A percentile compares a stretch with the other conserved stretches of the same genome.
phyloP scores from a whole-genome alignment of 2,888 invertebrate species.

The Andrena dorsata region DNA sequence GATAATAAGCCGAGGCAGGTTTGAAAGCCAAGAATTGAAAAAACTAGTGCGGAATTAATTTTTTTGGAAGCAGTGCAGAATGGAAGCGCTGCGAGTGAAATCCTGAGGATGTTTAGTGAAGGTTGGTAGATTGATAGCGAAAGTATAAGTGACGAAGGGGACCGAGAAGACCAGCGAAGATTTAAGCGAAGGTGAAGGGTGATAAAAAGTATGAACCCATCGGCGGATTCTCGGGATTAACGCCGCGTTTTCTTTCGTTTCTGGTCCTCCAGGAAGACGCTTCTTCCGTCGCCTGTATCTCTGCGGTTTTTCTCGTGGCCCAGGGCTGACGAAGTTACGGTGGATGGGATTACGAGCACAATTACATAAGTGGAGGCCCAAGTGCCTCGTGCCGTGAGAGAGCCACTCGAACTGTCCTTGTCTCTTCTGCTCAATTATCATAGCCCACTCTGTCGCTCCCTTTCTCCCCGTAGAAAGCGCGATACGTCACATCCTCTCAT shows the following conservation, averaged over 20 bases:
- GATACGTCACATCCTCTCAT: constrained; percentile 58
- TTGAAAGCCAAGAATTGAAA: too few species aligned
- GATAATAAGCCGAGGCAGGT: too few species aligned
- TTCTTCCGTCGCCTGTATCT: not conserved
- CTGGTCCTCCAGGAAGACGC: not conserved
- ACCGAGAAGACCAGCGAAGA: not conserved
- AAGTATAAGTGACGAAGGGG: not conserved
- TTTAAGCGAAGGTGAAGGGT: too few species aligned
- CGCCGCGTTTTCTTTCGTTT: not conserved
- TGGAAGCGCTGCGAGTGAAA: too few species aligned
- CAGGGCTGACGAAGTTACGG: constrained; percentile 61
- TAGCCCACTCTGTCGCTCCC: constrained; percentile 22
- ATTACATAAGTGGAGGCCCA: constrained; percentile 70
- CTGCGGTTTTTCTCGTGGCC: constrained; percentile 47
- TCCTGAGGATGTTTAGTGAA: too few species aligned
- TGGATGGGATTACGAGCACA: constrained; percentile 69
- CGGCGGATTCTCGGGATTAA: not conserved
- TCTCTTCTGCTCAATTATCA: constrained; percentile 53
- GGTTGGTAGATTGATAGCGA: too few species aligned
- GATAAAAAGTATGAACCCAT: not conserved
- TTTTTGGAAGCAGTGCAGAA: too few species aligned
- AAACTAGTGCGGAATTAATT: not conserved
- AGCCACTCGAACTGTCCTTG: constrained; percentile 61
- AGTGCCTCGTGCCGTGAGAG: constrained; percentile 66
- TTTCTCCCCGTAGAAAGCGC: constrained; percentile 23